These are phyloP conservation scores for Pyxicephalus adspersus DNA, from an alignment of 2,113 vertebrate genomes.

Conservation along the genomic window DNA sequence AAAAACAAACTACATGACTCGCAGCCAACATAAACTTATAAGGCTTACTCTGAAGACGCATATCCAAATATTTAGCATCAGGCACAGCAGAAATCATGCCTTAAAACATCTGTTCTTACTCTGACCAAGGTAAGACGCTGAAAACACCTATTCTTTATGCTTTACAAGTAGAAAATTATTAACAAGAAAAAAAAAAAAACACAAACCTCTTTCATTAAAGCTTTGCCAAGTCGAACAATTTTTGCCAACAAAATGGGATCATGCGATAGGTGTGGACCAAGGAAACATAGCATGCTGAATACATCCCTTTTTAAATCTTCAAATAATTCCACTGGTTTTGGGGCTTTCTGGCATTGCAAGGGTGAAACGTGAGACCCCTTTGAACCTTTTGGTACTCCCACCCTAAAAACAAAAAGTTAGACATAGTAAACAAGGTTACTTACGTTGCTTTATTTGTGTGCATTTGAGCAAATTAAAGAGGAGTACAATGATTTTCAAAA, in stretches of 20 bases:
- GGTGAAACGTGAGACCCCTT: conserved; percentile 78
- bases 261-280: conserved; percentile 94
- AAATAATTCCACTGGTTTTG: conserved; percentile 84
- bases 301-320: conserved; percentile 89
- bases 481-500: too few species aligned
- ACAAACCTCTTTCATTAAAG: conserved; percentile 97
- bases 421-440: background rate
- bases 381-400: conserved; percentile 93
- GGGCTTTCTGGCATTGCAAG: conserved; percentile 84
- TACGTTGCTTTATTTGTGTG: too few species aligned
- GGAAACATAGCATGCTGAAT: conserved; percentile 94
- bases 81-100: too few species aligned
- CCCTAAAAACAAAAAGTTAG: conserved; percentile 68
- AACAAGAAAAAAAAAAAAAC: conserved; percentile 1
- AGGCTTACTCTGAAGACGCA: too few species aligned
- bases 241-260: conserved; percentile 96
- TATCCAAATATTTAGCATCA: too few species aligned
- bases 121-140: too few species aligned
- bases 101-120: too few species aligned
- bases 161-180: too few species aligned
- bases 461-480: too few species aligned
- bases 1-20: too few species aligned
- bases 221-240: conserved; percentile 92
- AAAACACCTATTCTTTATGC: too few species aligned
- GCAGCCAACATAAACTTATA: too few species aligned